Conservation (phyloP, 2,888 invertebrate genomes). For the Diarsia brunnea region DNA sequence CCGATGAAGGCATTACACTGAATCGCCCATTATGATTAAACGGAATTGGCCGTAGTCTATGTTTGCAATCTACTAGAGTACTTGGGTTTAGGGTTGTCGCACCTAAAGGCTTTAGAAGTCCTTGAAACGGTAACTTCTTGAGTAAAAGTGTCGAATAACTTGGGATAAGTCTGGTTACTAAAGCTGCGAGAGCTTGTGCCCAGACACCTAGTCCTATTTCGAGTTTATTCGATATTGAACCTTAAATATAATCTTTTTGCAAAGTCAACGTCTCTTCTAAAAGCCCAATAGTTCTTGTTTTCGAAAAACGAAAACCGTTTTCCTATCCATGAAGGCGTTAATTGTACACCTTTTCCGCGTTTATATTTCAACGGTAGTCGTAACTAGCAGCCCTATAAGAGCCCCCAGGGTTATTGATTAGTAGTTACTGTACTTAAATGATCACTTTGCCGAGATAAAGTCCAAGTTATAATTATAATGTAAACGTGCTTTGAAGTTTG, state of each 20-base stretch:
- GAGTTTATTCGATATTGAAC: neutral
- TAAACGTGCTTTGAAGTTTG: conserved; percentile 67
- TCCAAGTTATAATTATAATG: conserved; percentile 74
- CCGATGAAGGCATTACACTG: conserved; percentile 88
- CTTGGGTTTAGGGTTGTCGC: conserved; percentile 60
- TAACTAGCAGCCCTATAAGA: conserved; percentile 61
- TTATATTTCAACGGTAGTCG: neutral
- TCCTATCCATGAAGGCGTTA: rapidly evolving
- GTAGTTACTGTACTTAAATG: conserved; percentile 75
- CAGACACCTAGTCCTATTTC: neutral
- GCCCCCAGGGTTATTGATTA: conserved; percentile 84
- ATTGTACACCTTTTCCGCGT: neutral
- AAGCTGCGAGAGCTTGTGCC: neutral
- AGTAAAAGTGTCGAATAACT: neutral
- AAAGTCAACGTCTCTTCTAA: neutral
- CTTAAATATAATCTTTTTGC: neutral
- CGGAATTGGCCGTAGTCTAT: conserved; percentile 80
- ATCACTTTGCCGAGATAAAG: conserved; percentile 75
- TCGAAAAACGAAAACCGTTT: neutral
- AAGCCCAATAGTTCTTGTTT: neutral
- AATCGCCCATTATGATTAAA: conserved; percentile 87
- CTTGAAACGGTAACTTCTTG: conserved; percentile 1
- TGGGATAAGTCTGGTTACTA: neutral
- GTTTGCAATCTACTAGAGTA: conserved; percentile 85
- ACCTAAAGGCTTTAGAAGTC: conserved; percentile 7